Conservation (phyloP, 1,140 invertebrate species). For the Drosophila parabipectinata region DNA sequence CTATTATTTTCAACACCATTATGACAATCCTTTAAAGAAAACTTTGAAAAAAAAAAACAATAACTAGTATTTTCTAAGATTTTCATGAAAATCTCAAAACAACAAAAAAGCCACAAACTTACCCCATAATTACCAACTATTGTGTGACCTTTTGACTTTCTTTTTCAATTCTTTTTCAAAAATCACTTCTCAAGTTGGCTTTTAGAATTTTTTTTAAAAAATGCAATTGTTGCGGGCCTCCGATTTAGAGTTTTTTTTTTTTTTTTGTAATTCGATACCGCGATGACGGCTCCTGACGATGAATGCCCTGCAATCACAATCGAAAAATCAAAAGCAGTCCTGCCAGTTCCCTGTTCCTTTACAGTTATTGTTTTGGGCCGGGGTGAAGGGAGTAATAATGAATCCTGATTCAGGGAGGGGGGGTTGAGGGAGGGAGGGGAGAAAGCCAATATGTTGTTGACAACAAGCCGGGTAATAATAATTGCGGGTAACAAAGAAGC, state of each 20-base stretch:
- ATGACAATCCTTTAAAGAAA: too few species aligned
- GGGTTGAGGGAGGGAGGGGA: slow-evolving; percentile 10
- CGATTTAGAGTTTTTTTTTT: slow-evolving; percentile 45
- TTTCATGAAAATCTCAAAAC: too few species aligned
- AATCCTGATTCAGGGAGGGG: slow-evolving; percentile 1
- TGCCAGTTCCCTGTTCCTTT: slow-evolving; percentile 1
- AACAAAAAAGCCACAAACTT: too few species aligned
- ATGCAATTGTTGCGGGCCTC: slow-evolving; percentile 58
- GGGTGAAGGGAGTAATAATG: too few species aligned
- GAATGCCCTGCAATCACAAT: slow-evolving; percentile 69
- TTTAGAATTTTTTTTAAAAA: slow-evolving; percentile 16
- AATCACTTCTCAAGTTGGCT: neutral
- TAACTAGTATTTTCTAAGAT: too few species aligned
- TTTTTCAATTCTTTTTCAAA: neutral
- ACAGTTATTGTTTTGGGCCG: slow-evolving; percentile 35
- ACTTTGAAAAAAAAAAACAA: too few species aligned
- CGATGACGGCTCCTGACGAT: slow-evolving; percentile 49
- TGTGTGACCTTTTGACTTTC: neutral
- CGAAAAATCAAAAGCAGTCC: neutral
- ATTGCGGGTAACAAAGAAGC: slow-evolving; percentile 44
- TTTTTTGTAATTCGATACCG: slow-evolving; percentile 67
- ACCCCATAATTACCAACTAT: too few species aligned
- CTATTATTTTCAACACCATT: too few species aligned
- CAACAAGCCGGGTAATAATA: slow-evolving; percentile 63
- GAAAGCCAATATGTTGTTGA: slow-evolving; percentile 64